A percentile compares a stretch with the other conserved stretches of the same genome.
These are phyloP conservation scores for Nowickia ferox DNA, from an alignment of 2,888 invertebrate species.

Conservation along the genomic window DNA sequence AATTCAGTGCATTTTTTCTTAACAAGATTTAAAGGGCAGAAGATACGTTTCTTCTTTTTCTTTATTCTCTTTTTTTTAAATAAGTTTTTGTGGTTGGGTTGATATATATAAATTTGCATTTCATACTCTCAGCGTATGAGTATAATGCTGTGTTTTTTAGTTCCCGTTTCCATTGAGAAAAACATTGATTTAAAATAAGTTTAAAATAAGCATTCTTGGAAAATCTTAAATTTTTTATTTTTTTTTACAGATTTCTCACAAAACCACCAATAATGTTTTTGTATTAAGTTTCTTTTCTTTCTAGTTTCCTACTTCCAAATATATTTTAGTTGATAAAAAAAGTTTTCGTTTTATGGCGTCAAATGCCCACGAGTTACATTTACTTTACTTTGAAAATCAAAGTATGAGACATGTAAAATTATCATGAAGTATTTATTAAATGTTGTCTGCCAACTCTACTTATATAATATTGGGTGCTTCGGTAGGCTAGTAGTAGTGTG, in stretches of 20 bases:
- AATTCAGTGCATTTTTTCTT: background rate
- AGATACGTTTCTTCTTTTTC: background rate
- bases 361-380: too few relatives aligned
- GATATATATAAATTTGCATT: conserved; percentile 20
- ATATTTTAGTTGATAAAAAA: background rate
- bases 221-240: background rate
- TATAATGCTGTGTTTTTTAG: background rate
- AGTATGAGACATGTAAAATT: too few relatives aligned
- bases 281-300: background rate
- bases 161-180: background rate
- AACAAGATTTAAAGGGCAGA: background rate
- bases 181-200: background rate
- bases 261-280: background rate
- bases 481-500: too few relatives aligned
- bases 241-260: background rate
- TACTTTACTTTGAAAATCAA: too few relatives aligned
- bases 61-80: background rate
- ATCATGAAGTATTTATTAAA: too few relatives aligned
- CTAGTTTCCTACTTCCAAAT: background rate
- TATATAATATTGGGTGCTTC: too few relatives aligned
- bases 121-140: background rate
- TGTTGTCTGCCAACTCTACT: too few relatives aligned
- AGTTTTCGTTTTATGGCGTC: too few relatives aligned
- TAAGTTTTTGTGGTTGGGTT: conserved; percentile 21
- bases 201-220: background rate